Base-by-base conservation (phyloP, 1,140 invertebrate species). In the Paraescarpia echinospica region DNA sequence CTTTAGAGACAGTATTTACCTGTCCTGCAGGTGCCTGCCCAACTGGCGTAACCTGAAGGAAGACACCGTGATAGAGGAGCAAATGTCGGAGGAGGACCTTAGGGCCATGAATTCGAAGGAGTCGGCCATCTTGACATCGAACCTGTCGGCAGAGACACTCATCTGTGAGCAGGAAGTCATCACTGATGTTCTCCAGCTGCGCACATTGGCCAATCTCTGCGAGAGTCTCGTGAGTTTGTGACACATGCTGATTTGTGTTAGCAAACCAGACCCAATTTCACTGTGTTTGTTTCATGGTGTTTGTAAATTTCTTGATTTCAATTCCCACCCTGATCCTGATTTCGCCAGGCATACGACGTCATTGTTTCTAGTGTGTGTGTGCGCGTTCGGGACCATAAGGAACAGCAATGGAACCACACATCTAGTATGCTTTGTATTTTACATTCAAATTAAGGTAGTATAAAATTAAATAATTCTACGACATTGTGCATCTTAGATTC, bases 51-150 rank as follows among this genome's bases (percentile, higher is more conserved):
- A 97, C 94, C 96, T 98, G 91, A 98, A 98, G 95, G 97, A 96
- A 35, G 93, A 93, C 35, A 93, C 92, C 5, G n/a, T 94, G n/a
- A 93, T 94, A 59, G 94, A 95, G 51, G 95, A 95, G 22, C 94
- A 95, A 48, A 93, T 94, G 91, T 96, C 96, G 5, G 96, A 96
- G 94, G 97, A 98, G 94, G 98, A 98, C 95, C 97, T 98, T 89
- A 96, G 98, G 41, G 97, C 98, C 94, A 96, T 98, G 93, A 98
- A 98, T 95, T 96, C 98, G 41, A 97, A 98, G 92, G 99, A 99
- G 96, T 98, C 98, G 0, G 98, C 99, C 95, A 98, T 99, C 94
- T 96, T 99, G 2, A 98, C 98, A 31, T 98, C 97, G 59, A 99
- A 98, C 95, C 96, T 99, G 31, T 94, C 95, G 0, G 95, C 95